phyloP scores from a whole-genome alignment of 2,113 vertebrate species.

The Hiodon alosoides region DNA sequence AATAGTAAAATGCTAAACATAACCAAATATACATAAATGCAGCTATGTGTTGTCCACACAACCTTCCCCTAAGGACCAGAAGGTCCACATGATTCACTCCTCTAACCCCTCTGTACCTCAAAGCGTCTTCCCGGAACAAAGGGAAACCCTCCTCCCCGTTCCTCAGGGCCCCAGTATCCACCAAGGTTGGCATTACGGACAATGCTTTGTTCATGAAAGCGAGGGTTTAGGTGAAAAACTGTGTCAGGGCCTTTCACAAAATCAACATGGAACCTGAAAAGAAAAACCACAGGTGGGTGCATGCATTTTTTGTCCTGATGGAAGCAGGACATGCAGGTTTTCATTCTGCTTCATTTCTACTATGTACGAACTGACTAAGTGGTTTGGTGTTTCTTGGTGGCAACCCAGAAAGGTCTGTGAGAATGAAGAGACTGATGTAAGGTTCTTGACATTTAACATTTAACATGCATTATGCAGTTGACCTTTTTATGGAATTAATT shows the following conservation, averaged over 20 bases:
- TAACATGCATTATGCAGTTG: too few relatives aligned
- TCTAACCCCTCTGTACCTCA: constrained; percentile 51
- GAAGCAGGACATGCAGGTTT: too few relatives aligned
- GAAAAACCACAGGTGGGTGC: not conserved
- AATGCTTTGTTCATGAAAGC: constrained; percentile 56
- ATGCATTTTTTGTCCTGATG: not conserved
- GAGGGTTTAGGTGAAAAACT: constrained; percentile 70
- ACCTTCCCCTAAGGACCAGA: not conserved
- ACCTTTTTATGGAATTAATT: too few relatives aligned
- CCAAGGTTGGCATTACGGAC: constrained; percentile 60
- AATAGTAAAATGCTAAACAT: too few relatives aligned
- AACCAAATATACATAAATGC: too few relatives aligned
- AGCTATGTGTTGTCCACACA: not conserved
- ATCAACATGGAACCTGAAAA: constrained; percentile 61
- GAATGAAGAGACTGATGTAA: not conserved
- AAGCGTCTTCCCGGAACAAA: constrained; percentile 60
- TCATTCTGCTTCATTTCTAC: too few relatives aligned
- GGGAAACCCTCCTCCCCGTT: constrained; percentile 59
- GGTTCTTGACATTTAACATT: not conserved
- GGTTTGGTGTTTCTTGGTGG: not conserved
- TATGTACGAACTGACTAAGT: too few relatives aligned
- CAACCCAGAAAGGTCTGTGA: not conserved
- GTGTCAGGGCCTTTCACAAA: constrained; percentile 60
- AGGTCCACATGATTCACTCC: not conserved
- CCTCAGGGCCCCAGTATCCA: constrained; percentile 66